Percentiles rank a stretch among this genome's conserved stretches.
Evolutionary conservation across 2,113 vertebrate genomes (phyloP).

Genomic region (Grantiella picta): DNA sequence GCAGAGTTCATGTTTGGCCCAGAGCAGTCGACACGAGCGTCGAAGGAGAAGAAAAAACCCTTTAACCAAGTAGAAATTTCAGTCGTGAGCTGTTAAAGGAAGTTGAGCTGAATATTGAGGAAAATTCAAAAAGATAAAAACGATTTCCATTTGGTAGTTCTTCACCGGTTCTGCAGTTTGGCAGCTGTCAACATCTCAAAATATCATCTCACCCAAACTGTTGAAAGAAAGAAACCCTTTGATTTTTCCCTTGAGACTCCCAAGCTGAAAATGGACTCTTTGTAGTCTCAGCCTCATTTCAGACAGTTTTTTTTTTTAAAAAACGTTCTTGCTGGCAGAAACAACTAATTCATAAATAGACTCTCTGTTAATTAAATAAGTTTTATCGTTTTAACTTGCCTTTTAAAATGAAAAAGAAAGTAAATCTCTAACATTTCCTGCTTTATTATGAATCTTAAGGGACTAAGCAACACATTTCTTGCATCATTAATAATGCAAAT

Average conservation of each 20-base stretch:
- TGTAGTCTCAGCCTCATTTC: conserved; percentile 71
- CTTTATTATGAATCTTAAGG: conserved; percentile 54
- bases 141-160: conserved; percentile 42
- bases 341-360: conserved; percentile 64
- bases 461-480: conserved; percentile 53
- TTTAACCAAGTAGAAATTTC: background rate
- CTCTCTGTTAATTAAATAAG: conserved; percentile 70
- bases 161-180: conserved; percentile 69
- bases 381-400: conserved; percentile 64
- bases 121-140: conserved; percentile 60
- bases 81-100: background rate
- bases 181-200: conserved; percentile 77
- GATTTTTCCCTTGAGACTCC: conserved; percentile 69
- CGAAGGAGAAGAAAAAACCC: background rate
- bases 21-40: background rate
- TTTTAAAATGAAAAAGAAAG: conserved; percentile 62
- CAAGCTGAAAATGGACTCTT: conserved; percentile 74
- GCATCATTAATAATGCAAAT: conserved; percentile 72
- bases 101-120: conserved; percentile 18
- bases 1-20: background rate
- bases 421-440: conserved; percentile 45
- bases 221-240: conserved; percentile 75
- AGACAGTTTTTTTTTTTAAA: conserved; percentile 16
- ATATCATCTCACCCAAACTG: conserved; percentile 73
- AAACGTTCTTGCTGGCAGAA: conserved; percentile 61